Conservation (phyloP, 2,797 vertebrate species). For the Semotilus atromaculatus region DNA sequence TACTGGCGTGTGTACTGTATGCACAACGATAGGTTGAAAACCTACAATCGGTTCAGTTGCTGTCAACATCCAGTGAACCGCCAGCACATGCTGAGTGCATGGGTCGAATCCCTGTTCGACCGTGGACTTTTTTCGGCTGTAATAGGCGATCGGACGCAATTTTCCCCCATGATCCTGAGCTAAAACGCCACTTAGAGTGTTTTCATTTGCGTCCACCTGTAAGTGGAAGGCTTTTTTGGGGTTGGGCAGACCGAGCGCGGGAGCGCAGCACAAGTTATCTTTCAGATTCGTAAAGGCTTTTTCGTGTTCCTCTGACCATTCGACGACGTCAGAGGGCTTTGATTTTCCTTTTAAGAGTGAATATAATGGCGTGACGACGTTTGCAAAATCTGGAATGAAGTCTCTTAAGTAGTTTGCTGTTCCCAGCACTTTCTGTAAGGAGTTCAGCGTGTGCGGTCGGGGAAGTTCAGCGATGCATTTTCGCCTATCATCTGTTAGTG, state of each 20-base stretch:
- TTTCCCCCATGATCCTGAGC: constrained; percentile 10
- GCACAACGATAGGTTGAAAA: constrained; percentile 2
- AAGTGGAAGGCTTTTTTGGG: neutral
- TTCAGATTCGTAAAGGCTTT: neutral
- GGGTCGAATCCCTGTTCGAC: neutral
- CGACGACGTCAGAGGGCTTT: neutral
- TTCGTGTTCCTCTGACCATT: neutral
- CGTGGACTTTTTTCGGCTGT: neutral
- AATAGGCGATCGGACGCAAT: constrained; percentile 4
- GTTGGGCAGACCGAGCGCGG: neutral
- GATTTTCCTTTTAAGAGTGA: neutral
- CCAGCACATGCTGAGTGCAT: constrained; percentile 5
- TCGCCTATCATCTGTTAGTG: neutral
- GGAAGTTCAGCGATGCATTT: neutral
- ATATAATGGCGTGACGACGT: neutral
- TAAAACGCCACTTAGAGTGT: neutral
- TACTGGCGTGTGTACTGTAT: constrained; percentile 10
- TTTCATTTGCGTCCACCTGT: neutral
- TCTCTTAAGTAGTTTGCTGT: neutral
- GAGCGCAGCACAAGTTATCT: neutral
- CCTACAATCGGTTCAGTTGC: constrained; percentile 2
- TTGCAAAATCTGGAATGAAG: neutral
- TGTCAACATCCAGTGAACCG: constrained; percentile 23
- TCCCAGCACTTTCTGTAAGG: neutral
- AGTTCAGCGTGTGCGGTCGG: neutral